Percentiles rank a stretch among this genome's conserved stretches.
phyloP scores from a whole-genome alignment of 2,888 invertebrate species.

The Phaonia tiefii region DNA sequence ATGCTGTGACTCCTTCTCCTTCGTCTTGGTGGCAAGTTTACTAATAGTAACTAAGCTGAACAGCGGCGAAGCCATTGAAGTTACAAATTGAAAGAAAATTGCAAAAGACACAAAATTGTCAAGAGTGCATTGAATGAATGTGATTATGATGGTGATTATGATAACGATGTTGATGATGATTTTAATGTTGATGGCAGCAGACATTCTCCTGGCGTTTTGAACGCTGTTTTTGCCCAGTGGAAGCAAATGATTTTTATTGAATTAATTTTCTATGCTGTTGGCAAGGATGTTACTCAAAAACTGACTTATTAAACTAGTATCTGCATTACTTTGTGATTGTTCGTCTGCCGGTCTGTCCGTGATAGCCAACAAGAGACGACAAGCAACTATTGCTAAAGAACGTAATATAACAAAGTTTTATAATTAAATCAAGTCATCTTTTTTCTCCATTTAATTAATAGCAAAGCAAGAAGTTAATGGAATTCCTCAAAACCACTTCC shows the following conservation, averaged over 20 bases:
- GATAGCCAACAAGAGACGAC: constrained; percentile 11
- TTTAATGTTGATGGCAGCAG: constrained; percentile 53
- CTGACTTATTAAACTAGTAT: constrained; percentile 34
- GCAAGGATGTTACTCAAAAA: constrained; percentile 11
- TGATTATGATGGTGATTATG: constrained; percentile 58
- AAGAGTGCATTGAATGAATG: constrained; percentile 55
- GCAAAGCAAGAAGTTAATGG: constrained; percentile 7
- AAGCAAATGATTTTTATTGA: constrained; percentile 28
- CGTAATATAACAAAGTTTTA: constrained; percentile 15
- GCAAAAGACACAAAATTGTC: constrained; percentile 57
- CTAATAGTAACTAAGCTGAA: constrained; percentile 40
- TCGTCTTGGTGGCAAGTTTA: constrained; percentile 25
- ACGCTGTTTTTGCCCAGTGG: not conserved
- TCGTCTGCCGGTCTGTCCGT: not conserved
- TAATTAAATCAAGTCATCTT: constrained; percentile 21
- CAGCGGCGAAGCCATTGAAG: constrained; percentile 45
- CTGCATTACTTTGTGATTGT: constrained; percentile 13
- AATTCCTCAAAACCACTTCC: too few relatives aligned
- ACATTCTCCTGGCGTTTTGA: constrained; percentile 17
- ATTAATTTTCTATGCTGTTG: constrained; percentile 32
- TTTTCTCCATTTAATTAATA: constrained; percentile 19
- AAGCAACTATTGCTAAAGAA: not conserved
- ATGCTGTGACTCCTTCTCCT: not conserved
- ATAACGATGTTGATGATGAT: constrained; percentile 57
- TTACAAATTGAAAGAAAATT: constrained; percentile 59